Evolutionary conservation across 2,113 vertebrate genomes (phyloP).

Genomic region (Clarias batrachus): DNA sequence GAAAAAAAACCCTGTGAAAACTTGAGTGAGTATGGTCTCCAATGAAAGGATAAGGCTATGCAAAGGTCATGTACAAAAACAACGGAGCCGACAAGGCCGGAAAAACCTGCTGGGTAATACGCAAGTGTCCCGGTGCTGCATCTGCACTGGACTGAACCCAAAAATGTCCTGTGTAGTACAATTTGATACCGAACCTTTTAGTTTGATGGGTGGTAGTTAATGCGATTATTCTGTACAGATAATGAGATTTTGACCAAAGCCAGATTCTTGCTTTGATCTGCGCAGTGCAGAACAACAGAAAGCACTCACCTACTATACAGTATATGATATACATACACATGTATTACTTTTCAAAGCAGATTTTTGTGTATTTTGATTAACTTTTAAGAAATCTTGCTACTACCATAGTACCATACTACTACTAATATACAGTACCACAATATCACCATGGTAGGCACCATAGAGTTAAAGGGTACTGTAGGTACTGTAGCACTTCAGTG

Average conservation of each 20-base stretch:
- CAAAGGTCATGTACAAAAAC: conserved; percentile 50
- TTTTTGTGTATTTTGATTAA: too few species aligned
- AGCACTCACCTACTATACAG: not conserved
- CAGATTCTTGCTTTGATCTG: not conserved
- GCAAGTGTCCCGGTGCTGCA: conserved; percentile 46
- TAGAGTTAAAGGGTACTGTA: too few species aligned
- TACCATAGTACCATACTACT: too few species aligned
- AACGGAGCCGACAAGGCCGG: conserved; percentile 40
- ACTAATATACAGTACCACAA: too few species aligned
- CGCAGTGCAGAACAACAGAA: not conserved
- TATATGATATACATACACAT: not conserved
- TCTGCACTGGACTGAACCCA: conserved; percentile 47
- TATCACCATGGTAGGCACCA: too few species aligned
- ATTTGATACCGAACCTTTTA: conserved; percentile 2
- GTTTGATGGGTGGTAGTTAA: not conserved
- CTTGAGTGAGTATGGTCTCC: conserved; percentile 55
- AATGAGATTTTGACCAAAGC: not conserved
- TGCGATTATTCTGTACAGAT: conserved; percentile 6
- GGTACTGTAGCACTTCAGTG: too few species aligned
- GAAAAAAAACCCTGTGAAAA: not conserved
- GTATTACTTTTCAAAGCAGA: not conserved
- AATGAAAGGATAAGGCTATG: conserved; percentile 62
- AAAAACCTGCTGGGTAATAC: conserved; percentile 52
- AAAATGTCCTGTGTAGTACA: conserved; percentile 23
- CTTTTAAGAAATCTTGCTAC: too few species aligned